Evolutionary conservation across 1,140 invertebrate genomes (phyloP).

Genomic region (Acyrthosiphon pisum): DNA sequence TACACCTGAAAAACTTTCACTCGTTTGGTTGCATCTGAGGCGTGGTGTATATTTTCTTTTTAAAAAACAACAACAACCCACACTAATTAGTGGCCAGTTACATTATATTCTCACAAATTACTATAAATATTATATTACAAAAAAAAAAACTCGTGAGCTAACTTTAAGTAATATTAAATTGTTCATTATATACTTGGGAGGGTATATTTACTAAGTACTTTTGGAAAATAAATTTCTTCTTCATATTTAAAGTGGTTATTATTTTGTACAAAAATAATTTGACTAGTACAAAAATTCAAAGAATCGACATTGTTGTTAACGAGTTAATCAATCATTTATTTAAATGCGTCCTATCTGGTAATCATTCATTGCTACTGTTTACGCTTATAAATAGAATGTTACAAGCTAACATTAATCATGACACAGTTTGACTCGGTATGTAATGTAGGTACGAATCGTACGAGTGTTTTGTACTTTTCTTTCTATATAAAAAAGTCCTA

Average conservation of each 20-base stretch:
- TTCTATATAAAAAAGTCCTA: neutral
- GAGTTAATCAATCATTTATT: constrained; percentile 13
- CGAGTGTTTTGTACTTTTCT: neutral
- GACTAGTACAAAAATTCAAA: neutral
- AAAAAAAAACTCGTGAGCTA: neutral
- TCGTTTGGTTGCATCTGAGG: constrained; percentile 37
- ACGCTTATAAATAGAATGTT: constrained; percentile 13
- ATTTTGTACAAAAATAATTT: neutral
- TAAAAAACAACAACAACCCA: constrained; percentile 51
- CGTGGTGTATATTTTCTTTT: constrained; percentile 49
- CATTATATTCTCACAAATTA: constrained; percentile 36
- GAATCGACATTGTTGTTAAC: neutral
- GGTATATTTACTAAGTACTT: neutral
- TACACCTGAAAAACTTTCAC: constrained; percentile 55
- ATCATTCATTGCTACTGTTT: constrained; percentile 35
- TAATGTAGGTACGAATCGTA: neutral
- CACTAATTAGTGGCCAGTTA: constrained; percentile 44
- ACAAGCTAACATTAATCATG: constrained; percentile 10
- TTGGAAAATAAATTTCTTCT: neutral
- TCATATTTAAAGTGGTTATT: neutral
- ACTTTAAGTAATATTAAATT: neutral
- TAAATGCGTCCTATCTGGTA: neutral
- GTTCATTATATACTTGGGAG: neutral
- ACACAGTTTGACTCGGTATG: neutral
- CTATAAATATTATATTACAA: neutral